Evolutionary conservation across 2,797 vertebrate species (phyloP), one percentile per base, ranked within the genome.

Genomic region (Octomys mimax): DNA sequence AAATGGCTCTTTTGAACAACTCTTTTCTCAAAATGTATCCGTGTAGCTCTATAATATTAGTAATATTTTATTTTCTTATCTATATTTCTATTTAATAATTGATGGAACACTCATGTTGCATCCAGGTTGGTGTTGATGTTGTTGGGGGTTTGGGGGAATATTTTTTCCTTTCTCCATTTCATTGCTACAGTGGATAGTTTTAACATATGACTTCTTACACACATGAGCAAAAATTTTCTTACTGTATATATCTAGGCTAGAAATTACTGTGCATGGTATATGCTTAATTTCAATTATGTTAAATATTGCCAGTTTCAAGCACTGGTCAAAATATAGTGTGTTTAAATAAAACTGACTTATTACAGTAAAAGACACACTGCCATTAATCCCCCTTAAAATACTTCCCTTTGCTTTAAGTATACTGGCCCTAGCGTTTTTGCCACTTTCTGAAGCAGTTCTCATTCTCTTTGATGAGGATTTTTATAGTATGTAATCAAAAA

Each of bases 51-150:
- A 84, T n/a, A n/a, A n/a, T 9, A 54, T 54, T 54, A 78, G 13
- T 26, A 75, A 42, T 49, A 36, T 80, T 54, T 12, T n/a, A 68
- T 36, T 57, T 91, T 95, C 92, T 86, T 68, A 78, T 36, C 71
- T 92, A 21, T 73, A 88, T 93, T 89, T 88, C 22, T 79, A 16
- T 66, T 94, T 92, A 42, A 86, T 24, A 89, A 46, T 21, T 93
- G 66, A 77, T 33, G 94, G 52, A 52, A 88, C 2, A 59, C 79
- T 85, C 70, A 88, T 46, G 8, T 39, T 73, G 10, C 81, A 90
- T 62, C 46, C 8, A 46, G 12, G 26, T 49, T 77, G 6, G 2
- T 49, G 42, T 16, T 46, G 39, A 24, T 75, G 64, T 77, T 28
- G 24, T 75, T 75, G 26, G 6, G 42, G 12, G 28, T 75, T 22